phyloP scores from a whole-genome alignment of 92 coral and sea anemone genomes.

The Actinostola sp. region DNA sequence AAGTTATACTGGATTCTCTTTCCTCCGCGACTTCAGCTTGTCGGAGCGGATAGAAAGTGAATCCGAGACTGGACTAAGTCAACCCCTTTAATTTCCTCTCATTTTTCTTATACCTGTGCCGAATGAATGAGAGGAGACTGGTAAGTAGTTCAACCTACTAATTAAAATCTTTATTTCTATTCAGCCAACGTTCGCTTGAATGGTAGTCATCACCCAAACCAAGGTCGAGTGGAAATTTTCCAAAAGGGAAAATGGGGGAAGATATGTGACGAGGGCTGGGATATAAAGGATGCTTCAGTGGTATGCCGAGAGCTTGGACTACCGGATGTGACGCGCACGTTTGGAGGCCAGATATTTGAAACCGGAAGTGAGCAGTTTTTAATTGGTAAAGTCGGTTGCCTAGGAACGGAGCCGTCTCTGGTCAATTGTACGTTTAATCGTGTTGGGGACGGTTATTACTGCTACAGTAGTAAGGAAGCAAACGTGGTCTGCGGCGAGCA shows the following conservation, averaged over 20 bases:
- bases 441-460: background rate
- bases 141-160: too few relatives aligned
- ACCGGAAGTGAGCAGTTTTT: conserved; percentile 3
- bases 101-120: too few relatives aligned
- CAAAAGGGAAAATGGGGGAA: conserved; percentile 34
- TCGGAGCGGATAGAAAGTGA: too few relatives aligned
- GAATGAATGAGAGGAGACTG: too few relatives aligned
- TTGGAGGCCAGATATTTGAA: background rate
- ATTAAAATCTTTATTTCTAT: too few relatives aligned
- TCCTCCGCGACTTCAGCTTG: too few relatives aligned
- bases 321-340: conserved; percentile 14
- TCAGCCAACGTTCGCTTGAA: conserved; percentile 22
- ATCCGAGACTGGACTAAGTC: too few relatives aligned
- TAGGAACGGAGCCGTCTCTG: conserved; percentile 27
- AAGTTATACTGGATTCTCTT: too few relatives aligned
- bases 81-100: too few relatives aligned
- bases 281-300: conserved; percentile 16
- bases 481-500: conserved; percentile 46
- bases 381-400: conserved; percentile 14
- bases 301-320: conserved; percentile 45
- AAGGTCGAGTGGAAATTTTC: conserved; percentile 48
- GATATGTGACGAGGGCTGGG: conserved; percentile 32
- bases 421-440: conserved; percentile 13
- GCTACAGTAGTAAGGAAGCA: conserved; percentile 16
- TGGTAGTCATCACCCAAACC: conserved; percentile 31